phyloP scores from a whole-genome alignment of 2,888 invertebrate genomes.

The Lasioglossum figueresi region DNA sequence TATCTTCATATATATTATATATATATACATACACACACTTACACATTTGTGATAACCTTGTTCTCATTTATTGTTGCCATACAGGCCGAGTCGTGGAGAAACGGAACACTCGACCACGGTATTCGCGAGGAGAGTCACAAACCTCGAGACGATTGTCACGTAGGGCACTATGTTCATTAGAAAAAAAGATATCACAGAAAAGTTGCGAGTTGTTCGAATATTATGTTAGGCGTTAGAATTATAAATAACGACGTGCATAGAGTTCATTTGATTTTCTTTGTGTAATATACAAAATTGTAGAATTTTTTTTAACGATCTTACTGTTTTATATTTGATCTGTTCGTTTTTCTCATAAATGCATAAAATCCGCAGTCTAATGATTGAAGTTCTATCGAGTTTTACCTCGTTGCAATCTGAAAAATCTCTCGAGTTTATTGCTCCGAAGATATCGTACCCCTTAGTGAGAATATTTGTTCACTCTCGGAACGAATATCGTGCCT shows the following conservation, averaged over 20 bases:
- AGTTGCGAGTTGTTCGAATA: not conserved
- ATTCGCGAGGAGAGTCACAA: conserved; percentile 5
- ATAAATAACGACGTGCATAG: not conserved
- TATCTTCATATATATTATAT: conserved; percentile 40
- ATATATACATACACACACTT: conserved; percentile 69
- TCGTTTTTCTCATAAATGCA: not conserved
- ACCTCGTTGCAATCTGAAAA: not conserved
- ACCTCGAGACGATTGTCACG: not conserved
- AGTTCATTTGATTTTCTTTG: not conserved
- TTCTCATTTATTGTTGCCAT: conserved; percentile 56
- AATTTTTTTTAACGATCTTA: not conserved
- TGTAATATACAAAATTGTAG: not conserved
- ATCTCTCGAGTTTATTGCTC: not conserved
- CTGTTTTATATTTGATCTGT: not conserved
- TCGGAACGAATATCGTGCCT: not conserved
- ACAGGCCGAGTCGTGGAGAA: conserved; percentile 41
- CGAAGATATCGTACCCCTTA: not conserved
- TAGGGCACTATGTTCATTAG: not conserved
- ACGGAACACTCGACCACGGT: not conserved
- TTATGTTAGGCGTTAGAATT: not conserved
- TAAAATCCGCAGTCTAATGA: too few relatives aligned
- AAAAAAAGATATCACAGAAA: not conserved
- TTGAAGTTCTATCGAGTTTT: not conserved
- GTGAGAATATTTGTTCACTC: not conserved
- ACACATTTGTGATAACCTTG: conserved; percentile 62